phyloP scores from a whole-genome alignment of 2,113 vertebrate genomes.

The Oxygymnocypris stewartii region DNA sequence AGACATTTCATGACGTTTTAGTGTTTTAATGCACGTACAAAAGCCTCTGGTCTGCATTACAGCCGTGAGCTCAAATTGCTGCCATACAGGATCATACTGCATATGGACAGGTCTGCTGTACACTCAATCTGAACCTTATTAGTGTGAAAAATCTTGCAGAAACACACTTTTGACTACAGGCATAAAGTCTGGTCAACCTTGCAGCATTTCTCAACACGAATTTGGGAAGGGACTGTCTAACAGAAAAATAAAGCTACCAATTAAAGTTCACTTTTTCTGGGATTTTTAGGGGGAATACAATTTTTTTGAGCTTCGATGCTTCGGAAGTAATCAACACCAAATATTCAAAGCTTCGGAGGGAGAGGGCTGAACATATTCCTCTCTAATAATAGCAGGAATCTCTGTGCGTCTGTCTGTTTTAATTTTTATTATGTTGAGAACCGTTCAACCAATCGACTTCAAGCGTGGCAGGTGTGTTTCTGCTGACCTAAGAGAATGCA shows the following conservation, averaged over 20 bases:
- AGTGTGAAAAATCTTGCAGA: not conserved
- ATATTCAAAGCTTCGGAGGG: no score
- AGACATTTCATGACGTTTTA: conserved; percentile 15
- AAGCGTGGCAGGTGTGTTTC: no score
- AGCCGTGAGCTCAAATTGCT: not conserved
- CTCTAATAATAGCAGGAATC: no score
- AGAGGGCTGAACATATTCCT: no score
- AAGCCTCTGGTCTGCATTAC: conserved; percentile 7
- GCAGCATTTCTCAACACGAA: not conserved
- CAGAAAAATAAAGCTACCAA: not conserved
- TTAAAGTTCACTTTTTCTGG: not conserved
- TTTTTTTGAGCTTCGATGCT: no score
- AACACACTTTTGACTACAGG: not conserved
- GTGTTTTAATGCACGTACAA: not conserved
- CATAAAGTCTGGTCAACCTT: not conserved
- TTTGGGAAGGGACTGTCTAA: not conserved
- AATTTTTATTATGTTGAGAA: no score
- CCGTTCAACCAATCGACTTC: no score
- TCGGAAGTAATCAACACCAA: no score
- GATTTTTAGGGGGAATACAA: not conserved
- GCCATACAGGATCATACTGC: not conserved
- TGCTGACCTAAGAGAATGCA: no score
- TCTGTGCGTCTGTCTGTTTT: no score
- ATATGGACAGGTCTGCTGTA: not conserved
- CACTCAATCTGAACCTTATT: not conserved